phyloP scores from a whole-genome alignment of 53 echinoderm and acorn worm species.

The Echinarachnius parma region DNA sequence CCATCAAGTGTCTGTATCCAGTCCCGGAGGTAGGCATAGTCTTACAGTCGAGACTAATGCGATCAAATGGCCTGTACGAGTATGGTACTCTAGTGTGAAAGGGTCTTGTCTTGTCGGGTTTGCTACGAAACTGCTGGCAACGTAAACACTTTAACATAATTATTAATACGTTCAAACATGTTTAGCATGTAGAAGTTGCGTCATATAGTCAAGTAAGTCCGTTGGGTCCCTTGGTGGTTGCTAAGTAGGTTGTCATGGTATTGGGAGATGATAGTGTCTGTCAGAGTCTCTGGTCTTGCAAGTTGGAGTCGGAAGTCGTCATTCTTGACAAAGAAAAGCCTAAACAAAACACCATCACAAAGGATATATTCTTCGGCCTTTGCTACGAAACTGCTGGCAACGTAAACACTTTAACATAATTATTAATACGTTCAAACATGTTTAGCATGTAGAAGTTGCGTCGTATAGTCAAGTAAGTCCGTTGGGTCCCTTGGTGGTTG shows the following conservation, averaged over 20 bases:
- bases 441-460: constrained; percentile 54
- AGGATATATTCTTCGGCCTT: constrained; percentile 51
- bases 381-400: not conserved
- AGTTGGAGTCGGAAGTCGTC: constrained; percentile 46
- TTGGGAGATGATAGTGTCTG: constrained; percentile 49
- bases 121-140: constrained; percentile 51
- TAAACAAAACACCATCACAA: constrained; percentile 46
- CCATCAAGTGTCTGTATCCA: constrained; percentile 55
- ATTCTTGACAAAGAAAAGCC: constrained; percentile 32
- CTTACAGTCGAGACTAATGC: constrained; percentile 58
- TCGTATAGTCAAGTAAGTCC: constrained; percentile 56
- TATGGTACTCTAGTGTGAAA: constrained; percentile 53
- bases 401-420: constrained; percentile 42
- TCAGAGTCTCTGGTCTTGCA: constrained; percentile 43
- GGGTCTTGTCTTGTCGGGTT: constrained; percentile 40
- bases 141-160: constrained; percentile 47
- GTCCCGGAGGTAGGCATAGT: constrained; percentile 46
- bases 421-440: constrained; percentile 52
- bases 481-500: constrained; percentile 48
- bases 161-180: constrained; percentile 52
- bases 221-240: constrained; percentile 48
- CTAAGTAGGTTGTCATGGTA: constrained; percentile 53
- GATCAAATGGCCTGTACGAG: constrained; percentile 55
- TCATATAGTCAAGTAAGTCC: constrained; percentile 56
- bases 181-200: constrained; percentile 54